Evolutionary conservation across 2,888 invertebrate genomes (phyloP).

Genomic region (Acleris laterana): DNA sequence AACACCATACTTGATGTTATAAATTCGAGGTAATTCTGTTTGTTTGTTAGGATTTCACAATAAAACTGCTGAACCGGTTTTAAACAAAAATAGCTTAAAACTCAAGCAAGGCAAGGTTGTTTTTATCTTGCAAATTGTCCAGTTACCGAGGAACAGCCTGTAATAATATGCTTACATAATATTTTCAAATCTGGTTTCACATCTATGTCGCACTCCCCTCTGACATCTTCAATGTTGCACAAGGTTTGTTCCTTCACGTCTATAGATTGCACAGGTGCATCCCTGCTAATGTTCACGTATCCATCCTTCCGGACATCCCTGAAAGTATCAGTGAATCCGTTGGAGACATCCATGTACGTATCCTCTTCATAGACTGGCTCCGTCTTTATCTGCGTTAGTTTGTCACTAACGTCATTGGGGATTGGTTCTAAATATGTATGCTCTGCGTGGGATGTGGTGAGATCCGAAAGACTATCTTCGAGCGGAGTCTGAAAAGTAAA

Average conservation of each 20-base stretch:
- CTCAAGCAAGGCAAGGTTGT: too few species aligned
- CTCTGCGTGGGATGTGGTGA: conserved; percentile 10
- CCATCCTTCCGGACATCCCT: too few species aligned
- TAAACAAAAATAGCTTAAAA: too few species aligned
- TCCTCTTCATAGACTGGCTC: not conserved
- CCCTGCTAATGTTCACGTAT: too few species aligned
- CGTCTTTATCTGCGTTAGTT: not conserved
- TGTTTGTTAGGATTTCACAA: too few species aligned
- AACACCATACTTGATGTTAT: too few species aligned
- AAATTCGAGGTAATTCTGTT: too few species aligned
- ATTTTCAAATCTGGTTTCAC: conserved; percentile 9
- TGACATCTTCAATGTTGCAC: conserved; percentile 24
- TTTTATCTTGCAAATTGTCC: too few species aligned
- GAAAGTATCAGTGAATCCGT: not conserved
- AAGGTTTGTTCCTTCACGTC: not conserved
- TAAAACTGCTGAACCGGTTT: too few species aligned
- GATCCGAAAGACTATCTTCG: conserved; percentile 12
- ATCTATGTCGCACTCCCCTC: conserved; percentile 23
- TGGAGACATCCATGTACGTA: not conserved
- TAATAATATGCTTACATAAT: conserved; percentile 5
- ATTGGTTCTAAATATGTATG: conserved; percentile 4
- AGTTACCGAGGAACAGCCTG: too few species aligned
- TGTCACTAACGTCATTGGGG: not conserved
- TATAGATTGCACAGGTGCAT: not conserved
- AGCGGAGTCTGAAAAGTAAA: conserved; percentile 10